A percentile compares a stretch with the other conserved stretches of the same genome.
phyloP scores from a whole-genome alignment of 2,888 invertebrate genomes.

The Ichneumoninae sp. region DNA sequence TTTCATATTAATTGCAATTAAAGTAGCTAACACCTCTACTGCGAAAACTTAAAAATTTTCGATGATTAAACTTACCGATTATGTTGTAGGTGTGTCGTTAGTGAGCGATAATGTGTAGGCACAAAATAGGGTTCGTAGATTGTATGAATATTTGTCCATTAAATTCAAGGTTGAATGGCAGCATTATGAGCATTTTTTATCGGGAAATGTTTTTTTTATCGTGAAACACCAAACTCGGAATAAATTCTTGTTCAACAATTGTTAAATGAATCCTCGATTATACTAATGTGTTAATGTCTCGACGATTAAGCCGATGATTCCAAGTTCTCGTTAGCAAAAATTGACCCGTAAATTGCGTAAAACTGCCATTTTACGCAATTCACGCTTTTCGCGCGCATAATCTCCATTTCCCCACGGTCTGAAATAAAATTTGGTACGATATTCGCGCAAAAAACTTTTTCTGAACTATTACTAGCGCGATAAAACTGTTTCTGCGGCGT shows the following conservation, averaged over 20 bases:
- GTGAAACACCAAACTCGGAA: neutral
- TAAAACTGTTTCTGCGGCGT: too few species aligned
- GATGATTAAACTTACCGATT: conserved; percentile 38
- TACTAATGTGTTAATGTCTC: too few species aligned
- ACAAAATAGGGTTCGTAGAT: conserved; percentile 44
- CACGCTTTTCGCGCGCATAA: too few species aligned
- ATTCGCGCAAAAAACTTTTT: too few species aligned
- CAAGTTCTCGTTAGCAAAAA: neutral
- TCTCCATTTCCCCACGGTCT: too few species aligned
- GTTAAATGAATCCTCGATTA: neutral
- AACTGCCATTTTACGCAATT: too few species aligned
- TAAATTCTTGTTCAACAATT: neutral
- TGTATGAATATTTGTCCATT: neutral
- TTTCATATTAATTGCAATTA: neutral
- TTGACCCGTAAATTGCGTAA: too few species aligned
- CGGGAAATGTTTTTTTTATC: neutral
- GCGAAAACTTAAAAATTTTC: neutral
- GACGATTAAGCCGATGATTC: neutral
- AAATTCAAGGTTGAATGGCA: neutral
- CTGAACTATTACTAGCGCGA: too few species aligned
- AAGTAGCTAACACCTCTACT: neutral
- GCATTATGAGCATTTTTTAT: neutral
- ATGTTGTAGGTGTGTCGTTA: conserved; percentile 23
- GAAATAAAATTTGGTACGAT: too few species aligned
- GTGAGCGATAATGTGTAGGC: conserved; percentile 32